phyloP scores from a whole-genome alignment of 1,140 invertebrate species.

The Trachelipus rathkii region DNA sequence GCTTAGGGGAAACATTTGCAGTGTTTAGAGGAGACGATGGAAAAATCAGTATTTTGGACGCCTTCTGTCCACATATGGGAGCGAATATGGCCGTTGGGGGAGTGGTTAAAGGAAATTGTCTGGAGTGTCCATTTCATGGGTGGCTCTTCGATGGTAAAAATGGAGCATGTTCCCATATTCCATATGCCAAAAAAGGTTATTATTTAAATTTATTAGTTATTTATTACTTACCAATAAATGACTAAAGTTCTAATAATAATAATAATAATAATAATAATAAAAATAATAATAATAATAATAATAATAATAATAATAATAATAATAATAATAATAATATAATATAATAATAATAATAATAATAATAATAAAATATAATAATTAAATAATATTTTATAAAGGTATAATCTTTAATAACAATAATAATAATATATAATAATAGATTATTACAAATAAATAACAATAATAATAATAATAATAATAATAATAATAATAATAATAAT shows the following conservation, averaged over 20 bases:
- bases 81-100: conserved; percentile 77
- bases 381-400: too few relatives aligned
- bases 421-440: too few relatives aligned
- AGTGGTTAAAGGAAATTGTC: conserved; percentile 65
- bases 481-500: too few relatives aligned
- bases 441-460: too few relatives aligned
- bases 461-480: neutral
- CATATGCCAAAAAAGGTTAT: conserved; percentile 58
- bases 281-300: conserved; percentile 10
- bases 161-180: conserved; percentile 67
- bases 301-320: neutral
- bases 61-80: conserved; percentile 84
- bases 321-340: too few relatives aligned
- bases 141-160: conserved; percentile 72
- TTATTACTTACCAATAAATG: too few relatives aligned
- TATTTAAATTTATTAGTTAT: too few relatives aligned
- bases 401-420: neutral
- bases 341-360: neutral
- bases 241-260: neutral
- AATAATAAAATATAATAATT: neutral
- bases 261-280: neutral
- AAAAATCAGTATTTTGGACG: conserved; percentile 66
- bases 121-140: conserved; percentile 84
- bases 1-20: conserved; percentile 55
- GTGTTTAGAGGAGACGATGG: conserved; percentile 64